These are phyloP conservation scores for Tiliacea citrago DNA, from an alignment of 2,888 invertebrate genomes.

Conservation along the genomic window DNA sequence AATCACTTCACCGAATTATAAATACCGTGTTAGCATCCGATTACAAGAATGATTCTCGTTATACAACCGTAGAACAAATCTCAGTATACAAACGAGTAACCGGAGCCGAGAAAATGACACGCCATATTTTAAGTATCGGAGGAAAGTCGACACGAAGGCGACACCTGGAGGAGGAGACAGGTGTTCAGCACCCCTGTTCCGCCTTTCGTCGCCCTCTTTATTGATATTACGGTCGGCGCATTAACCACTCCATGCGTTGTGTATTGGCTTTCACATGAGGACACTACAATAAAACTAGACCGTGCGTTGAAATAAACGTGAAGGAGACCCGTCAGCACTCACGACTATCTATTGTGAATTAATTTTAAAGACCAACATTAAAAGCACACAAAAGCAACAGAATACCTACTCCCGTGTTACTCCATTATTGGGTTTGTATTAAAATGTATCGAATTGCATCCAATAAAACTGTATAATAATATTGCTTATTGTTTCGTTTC, in stretches of 20 bases:
- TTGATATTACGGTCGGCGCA: slow-evolving; percentile 86
- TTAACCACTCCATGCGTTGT: slow-evolving; percentile 84
- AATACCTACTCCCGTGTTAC: slow-evolving; percentile 26
- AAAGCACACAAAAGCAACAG: slow-evolving; percentile 39
- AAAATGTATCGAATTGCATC: slow-evolving; percentile 60
- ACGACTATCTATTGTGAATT: slow-evolving; percentile 51
- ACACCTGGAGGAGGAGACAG: slow-evolving; percentile 79
- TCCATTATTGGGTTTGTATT: slow-evolving; percentile 35
- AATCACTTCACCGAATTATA: slow-evolving; percentile 35
- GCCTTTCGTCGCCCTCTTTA: slow-evolving; percentile 78
- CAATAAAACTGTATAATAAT: slow-evolving; percentile 63
- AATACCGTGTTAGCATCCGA: slow-evolving; percentile 58
- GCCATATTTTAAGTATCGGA: slow-evolving; percentile 88
- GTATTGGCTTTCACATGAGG: slow-evolving; percentile 82
- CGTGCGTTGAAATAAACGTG: slow-evolving; percentile 66
- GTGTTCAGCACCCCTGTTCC: slow-evolving; percentile 68
- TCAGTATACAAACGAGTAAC: slow-evolving; percentile 83
- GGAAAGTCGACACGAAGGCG: slow-evolving; percentile 81
- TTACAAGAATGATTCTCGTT: slow-evolving; percentile 74
- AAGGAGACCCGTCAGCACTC: slow-evolving; percentile 40
- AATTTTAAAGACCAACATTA: slow-evolving; percentile 53
- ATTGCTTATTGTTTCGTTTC: slow-evolving; percentile 63
- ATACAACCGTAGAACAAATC: slow-evolving; percentile 80
- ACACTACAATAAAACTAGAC: slow-evolving; percentile 81
- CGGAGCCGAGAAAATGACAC: slow-evolving; percentile 82